Conservation (phyloP, 2,888 invertebrate species). For the Maniola hyperantus region DNA sequence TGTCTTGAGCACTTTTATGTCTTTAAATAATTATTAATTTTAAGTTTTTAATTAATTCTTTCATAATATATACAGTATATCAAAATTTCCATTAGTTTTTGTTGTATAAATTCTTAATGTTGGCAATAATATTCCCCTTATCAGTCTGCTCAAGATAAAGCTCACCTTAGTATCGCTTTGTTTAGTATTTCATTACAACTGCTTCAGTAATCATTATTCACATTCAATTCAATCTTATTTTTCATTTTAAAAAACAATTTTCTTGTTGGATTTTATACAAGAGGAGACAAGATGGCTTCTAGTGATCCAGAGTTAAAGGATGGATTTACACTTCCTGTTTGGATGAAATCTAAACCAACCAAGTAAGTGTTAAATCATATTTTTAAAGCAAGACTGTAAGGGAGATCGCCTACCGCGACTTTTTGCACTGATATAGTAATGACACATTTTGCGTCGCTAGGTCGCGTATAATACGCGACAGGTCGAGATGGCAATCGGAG, state of each 20-base stretch:
- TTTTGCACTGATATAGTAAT: too few relatives aligned
- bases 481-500: too few relatives aligned
- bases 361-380: conserved; percentile 60
- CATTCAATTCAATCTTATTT: conserved; percentile 2
- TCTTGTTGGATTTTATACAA: conserved; percentile 30
- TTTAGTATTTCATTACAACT: conserved; percentile 52
- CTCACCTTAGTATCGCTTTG: conserved; percentile 42
- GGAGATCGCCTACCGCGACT: too few relatives aligned
- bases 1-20: conserved; percentile 61
- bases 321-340: conserved; percentile 86
- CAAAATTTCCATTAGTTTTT: conserved; percentile 42
- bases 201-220: conserved; percentile 49
- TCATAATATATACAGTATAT: conserved; percentile 27
- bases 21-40: conserved; percentile 34
- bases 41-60: conserved; percentile 1
- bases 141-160: conserved; percentile 77
- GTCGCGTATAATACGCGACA: too few relatives aligned
- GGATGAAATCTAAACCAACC: conserved; percentile 87
- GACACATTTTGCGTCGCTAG: too few relatives aligned
- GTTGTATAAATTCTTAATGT: conserved; percentile 44
- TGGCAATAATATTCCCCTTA: conserved; percentile 66
- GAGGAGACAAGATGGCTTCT: conserved; percentile 61
- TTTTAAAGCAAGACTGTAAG: not conserved
- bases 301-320: conserved; percentile 83
- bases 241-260: conserved; percentile 10